Conservation (phyloP, 1,140 invertebrate species). For the Aphelinus certus region DNA sequence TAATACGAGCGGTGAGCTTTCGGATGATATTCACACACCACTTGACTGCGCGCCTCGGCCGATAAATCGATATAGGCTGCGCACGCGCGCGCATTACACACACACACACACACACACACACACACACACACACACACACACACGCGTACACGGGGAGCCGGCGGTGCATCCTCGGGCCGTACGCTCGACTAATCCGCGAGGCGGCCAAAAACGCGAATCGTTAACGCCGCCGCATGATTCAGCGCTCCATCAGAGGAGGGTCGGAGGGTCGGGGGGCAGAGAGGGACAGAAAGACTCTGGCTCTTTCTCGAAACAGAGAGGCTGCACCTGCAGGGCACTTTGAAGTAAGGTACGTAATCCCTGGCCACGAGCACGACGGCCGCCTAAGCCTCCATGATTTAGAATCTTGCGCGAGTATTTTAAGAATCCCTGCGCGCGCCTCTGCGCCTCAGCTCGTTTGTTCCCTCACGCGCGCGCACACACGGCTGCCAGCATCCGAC, state of each 20-base stretch:
- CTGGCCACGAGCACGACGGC: constrained; percentile 54
- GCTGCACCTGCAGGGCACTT: constrained; percentile 65
- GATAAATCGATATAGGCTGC: not conserved
- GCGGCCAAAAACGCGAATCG: constrained; percentile 8
- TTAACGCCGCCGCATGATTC: constrained; percentile 54
- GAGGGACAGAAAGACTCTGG: not conserved
- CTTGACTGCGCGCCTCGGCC: not conserved
- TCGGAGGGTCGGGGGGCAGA: not conserved
- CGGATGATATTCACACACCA: too few species aligned
- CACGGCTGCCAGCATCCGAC: too few species aligned
- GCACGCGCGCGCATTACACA: too few species aligned
- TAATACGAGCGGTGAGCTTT: too few species aligned
- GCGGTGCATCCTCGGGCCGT: too few species aligned
- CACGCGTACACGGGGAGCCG: too few species aligned
- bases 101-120: too few species aligned
- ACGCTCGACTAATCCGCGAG: too few species aligned
- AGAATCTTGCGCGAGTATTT: constrained; percentile 65
- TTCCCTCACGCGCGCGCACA: not conserved
- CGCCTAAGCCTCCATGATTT: constrained; percentile 64
- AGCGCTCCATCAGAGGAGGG: constrained; percentile 55
- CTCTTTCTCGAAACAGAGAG: constrained; percentile 51
- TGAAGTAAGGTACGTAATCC: constrained; percentile 65
- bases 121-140: too few species aligned
- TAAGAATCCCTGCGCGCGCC: constrained; percentile 59
- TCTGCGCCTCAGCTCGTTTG: not conserved